Evolutionary conservation across 2,113 vertebrate species (phyloP), one percentile per base, ranked within the genome.

Genomic region (Rousettus leschenaultii): DNA sequence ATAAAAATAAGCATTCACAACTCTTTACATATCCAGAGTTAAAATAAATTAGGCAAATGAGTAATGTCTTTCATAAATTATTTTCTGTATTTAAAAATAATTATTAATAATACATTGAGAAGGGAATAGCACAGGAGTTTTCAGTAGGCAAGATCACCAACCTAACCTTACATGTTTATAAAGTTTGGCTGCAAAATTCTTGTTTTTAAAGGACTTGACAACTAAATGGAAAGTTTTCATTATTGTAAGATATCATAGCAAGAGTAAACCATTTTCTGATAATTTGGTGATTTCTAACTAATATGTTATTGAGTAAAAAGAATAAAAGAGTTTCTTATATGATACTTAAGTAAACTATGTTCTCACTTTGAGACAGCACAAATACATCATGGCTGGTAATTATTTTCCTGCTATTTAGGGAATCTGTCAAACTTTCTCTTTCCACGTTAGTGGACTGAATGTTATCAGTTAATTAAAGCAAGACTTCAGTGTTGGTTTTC

Each of bases 151-250:
- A 79, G 35, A 28, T 79, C 8, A 89, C 16, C 59, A 87, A 16
- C 15, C 87, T 87, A 68, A 65, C 14, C 33, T 77, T 95, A 55
- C 6, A 28, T 74, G 48, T 93, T 95, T 79, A 14, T 88, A 53
- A 89, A 82, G 21, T 53, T 78, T 90, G 53, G n/a, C n/a, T 63
- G 16, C 59, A 61, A 7, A 94, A 91, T 61, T 91, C 28, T 93
- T 59, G 3, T 30, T 95, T 86, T 95, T 84, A 94, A 87, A 71
- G 51, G n/a, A 91, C n/a, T 84, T 91, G 80, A 45, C 11, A 92
- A 65, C 26, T 83, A 84, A 95, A 84, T 74, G 51, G 73, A 68
- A 95, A 40, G 18, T 84, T 94, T 94, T 80, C 6, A 35, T 88
- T 75, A 73, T 51, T 84, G 15, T 88, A 51, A 35, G 51, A 68